A percentile compares a stretch with the other conserved stretches of the same genome.
Conservation (phyloP, 2,797 vertebrate genomes). For the Cuniculus paca region DNA sequence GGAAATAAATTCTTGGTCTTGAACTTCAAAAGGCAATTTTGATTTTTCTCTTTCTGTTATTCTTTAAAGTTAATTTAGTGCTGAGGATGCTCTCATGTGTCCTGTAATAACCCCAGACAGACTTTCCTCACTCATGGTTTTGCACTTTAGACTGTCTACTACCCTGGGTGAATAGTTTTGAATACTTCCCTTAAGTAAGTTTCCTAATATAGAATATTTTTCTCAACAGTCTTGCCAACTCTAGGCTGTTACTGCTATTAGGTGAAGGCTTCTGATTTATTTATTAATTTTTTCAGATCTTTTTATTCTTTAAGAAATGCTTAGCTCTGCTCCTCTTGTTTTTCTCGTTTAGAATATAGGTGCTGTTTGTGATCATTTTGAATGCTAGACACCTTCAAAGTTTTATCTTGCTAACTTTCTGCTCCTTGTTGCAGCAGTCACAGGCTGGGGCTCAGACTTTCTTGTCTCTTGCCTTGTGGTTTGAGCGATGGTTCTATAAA, state of each 20-base stretch:
- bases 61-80: conserved; percentile 48
- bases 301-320: conserved; percentile 48
- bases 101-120: conserved; percentile 55
- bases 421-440: neutral
- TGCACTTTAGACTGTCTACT: conserved; percentile 20
- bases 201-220: conserved; percentile 81
- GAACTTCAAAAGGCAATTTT: conserved; percentile 70
- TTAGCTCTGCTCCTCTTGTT: neutral
- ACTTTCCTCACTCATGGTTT: conserved; percentile 40
- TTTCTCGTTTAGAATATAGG: conserved; percentile 8
- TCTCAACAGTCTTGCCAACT: conserved; percentile 55
- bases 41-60: conserved; percentile 50
- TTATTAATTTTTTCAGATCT: conserved; percentile 11
- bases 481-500: neutral
- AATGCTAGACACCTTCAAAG: neutral
- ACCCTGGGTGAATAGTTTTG: conserved; percentile 63
- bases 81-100: conserved; percentile 17
- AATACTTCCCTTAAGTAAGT: conserved; percentile 77
- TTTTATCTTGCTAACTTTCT: conserved; percentile 6
- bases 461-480: neutral
- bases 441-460: neutral
- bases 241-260: conserved; percentile 57
- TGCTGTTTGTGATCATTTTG: conserved; percentile 2
- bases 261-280: conserved; percentile 71
- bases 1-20: conserved; percentile 64